Evolutionary conservation across 2,888 invertebrate species (phyloP).

Genomic region (Phorcus lineatus): DNA sequence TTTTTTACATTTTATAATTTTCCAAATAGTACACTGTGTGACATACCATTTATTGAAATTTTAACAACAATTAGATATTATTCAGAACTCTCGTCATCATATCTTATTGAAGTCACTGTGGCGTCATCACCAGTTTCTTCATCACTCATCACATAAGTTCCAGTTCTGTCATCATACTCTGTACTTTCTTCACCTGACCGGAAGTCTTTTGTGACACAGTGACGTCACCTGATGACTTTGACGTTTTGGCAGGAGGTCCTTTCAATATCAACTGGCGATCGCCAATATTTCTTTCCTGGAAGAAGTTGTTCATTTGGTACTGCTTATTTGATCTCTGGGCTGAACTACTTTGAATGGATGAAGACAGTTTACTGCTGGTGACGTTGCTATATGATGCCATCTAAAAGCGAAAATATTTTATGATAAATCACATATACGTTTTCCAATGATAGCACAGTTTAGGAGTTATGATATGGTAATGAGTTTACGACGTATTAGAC

Average conservation of each 20-base stretch:
- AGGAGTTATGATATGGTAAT: too few species aligned
- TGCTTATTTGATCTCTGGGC: neutral
- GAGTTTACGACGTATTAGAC: too few species aligned
- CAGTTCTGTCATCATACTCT: conserved; percentile 3
- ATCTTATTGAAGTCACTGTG: too few species aligned
- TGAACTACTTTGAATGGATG: neutral
- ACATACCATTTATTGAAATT: too few species aligned
- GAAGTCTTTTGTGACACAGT: neutral
- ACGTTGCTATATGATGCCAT: neutral
- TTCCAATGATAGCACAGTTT: too few species aligned
- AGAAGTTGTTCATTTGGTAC: neutral
- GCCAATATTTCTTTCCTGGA: neutral
- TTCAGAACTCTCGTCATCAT: too few species aligned
- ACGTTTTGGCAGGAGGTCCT: neutral
- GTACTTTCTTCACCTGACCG: neutral
- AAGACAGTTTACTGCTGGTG: neutral
- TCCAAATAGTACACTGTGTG: too few species aligned
- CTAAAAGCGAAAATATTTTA: neutral
- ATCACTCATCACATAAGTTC: neutral
- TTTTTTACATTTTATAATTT: too few species aligned
- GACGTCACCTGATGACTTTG: neutral
- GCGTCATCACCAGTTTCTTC: too few species aligned
- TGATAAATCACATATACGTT: too few species aligned
- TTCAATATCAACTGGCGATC: too few species aligned
- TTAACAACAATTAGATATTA: too few species aligned